phyloP scores from a whole-genome alignment of 2,113 vertebrate genomes.

The Neotragus pygmaeus region DNA sequence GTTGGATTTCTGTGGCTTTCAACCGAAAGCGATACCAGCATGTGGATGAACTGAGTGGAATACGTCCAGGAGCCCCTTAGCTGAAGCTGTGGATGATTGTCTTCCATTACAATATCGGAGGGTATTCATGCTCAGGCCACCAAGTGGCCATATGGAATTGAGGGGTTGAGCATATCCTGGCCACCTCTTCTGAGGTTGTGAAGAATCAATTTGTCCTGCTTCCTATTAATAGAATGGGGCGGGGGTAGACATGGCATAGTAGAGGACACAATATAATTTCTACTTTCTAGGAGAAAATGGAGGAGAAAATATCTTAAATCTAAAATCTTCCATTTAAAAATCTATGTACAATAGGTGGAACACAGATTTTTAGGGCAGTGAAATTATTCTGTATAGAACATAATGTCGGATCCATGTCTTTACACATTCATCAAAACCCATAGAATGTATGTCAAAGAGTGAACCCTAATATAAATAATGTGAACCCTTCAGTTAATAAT shows the following conservation, averaged over 20 bases:
- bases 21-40: accelerated
- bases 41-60: not conserved
- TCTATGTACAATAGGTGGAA: not conserved
- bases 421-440: not conserved
- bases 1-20: not conserved
- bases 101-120: not conserved
- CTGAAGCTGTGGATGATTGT: not conserved
- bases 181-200: not conserved
- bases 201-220: not conserved
- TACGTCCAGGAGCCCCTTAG: not conserved
- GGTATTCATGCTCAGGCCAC: accelerated
- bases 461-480: not conserved
- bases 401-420: not conserved
- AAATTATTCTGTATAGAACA: not conserved
- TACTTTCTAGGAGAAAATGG: not conserved
- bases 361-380: not conserved
- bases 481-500: not conserved
- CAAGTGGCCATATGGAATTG: too few relatives aligned
- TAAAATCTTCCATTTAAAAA: not conserved
- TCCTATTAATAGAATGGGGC: not conserved
- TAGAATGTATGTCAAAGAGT: not conserved
- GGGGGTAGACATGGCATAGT: too few relatives aligned
- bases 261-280: not conserved
- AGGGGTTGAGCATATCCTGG: not conserved
- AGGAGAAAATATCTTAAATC: not conserved